phyloP scores from a whole-genome alignment of 2,797 vertebrate genomes.

The Falco cherrug region DNA sequence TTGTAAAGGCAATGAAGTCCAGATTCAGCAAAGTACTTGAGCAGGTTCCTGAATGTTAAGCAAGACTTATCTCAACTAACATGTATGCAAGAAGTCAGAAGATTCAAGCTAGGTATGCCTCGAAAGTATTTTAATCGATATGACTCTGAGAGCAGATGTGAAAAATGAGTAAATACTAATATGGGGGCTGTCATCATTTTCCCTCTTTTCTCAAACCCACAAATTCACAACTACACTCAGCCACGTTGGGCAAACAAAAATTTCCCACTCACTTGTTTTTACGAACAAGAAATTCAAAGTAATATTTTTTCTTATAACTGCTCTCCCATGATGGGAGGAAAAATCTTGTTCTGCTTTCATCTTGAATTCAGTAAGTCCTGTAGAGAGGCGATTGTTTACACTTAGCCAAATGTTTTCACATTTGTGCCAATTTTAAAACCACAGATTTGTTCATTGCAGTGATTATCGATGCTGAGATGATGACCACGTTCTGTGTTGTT shows the following conservation, averaged over 20 bases:
- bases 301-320: background rate
- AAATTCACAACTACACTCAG: background rate
- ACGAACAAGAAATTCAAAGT: constrained; percentile 4
- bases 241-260: background rate
- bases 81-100: background rate
- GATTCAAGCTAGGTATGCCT: background rate
- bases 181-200: background rate
- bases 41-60: background rate
- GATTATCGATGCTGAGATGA: background rate
- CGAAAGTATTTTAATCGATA: background rate
- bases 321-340: background rate
- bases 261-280: background rate
- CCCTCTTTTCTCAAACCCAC: background rate
- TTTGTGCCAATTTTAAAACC: constrained; percentile 18
- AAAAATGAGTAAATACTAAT: background rate
- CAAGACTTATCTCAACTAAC: background rate
- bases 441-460: background rate
- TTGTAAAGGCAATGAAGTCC: background rate
- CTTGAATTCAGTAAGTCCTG: background rate
- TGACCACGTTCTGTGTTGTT: background rate
- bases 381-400: background rate
- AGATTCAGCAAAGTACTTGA: background rate
- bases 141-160: background rate
- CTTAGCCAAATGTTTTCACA: constrained; percentile 20
- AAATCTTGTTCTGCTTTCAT: background rate